Evolutionary conservation across 2,113 vertebrate genomes (phyloP), one percentile per base, ranked within the genome.

Genomic region (Hippolais icterina): DNA sequence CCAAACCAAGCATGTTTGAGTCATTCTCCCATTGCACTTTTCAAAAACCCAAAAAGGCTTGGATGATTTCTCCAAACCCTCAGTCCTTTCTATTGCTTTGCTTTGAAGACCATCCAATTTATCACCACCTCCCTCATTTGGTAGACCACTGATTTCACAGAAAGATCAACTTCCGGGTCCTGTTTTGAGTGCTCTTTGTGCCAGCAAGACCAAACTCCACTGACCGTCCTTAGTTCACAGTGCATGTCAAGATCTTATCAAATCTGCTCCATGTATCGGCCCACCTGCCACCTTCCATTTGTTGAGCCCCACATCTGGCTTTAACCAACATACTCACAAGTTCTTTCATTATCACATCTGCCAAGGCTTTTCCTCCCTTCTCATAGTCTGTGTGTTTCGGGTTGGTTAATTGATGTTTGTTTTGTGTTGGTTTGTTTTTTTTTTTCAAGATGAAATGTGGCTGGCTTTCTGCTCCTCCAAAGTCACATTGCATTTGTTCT

Each of bases 401-500:
- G 15, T 91, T 86, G 86, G 90, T 90, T 92, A 93, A 92, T 47
- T 72, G 21, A 25, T 76, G 46, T 93, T 95, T 93, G 91, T 75
- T 96, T 91, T 91, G 82, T 2, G 2, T 24, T 6, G 0, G n/a
- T n/a, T n/a, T n/a, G n/a, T n/a, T 17, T 24, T 0, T 21, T 42
- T 75, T 65, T 56, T 54, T 31, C 76, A 72, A 93, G 76, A 92
- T 53, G 65, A 94, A 94, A 53, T 75, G 64, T 56, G 35, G 72
- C 92, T 82, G 35, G 49, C 68, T 87, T 88, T 96, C 66, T 94
- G 71, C 63, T 91, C 37, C 74, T 96, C 87, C 94, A 92, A 96
- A 92, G 94, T 96, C 90, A 96, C 88, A 68, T 75, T 92, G 93
- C 78, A 89, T 89, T 96, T 96, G 92, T 82, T 93, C 88, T 93